Evolutionary conservation across 2,113 vertebrate genomes (phyloP).

Genomic region (Athene noctua): DNA sequence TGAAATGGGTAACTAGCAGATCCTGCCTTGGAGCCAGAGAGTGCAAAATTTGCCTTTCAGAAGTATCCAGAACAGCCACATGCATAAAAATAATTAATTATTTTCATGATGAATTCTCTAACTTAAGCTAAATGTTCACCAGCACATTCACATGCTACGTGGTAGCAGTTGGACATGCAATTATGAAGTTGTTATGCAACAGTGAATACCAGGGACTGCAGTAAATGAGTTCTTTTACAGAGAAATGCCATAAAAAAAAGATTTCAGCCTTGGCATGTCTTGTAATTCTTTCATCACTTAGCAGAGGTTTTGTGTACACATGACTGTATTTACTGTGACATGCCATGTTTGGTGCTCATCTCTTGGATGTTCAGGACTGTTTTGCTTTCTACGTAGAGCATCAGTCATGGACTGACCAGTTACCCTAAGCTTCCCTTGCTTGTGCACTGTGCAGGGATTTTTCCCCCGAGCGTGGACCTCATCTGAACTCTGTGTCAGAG

Average conservation of each 20-base stretch:
- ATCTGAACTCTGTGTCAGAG: neutral
- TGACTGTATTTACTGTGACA: neutral
- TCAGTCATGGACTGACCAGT: neutral
- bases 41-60: neutral
- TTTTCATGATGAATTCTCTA: neutral
- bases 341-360: neutral
- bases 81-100: neutral
- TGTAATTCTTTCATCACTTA: neutral
- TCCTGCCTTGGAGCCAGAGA: neutral
- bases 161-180: neutral
- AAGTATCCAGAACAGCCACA: neutral
- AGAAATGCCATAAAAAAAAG: neutral
- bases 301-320: neutral
- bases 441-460: neutral
- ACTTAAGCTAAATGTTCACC: neutral
- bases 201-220: neutral
- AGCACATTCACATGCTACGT: neutral
- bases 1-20: neutral
- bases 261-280: neutral
- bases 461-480: neutral
- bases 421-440: neutral
- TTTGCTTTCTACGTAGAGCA: neutral
- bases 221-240: neutral
- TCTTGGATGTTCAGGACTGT: neutral
- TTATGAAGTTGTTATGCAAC: neutral